Evolutionary conservation across 2,113 vertebrate genomes (phyloP), one percentile per base, ranked within the genome.

Genomic region (Erythrocercus mccallii): DNA sequence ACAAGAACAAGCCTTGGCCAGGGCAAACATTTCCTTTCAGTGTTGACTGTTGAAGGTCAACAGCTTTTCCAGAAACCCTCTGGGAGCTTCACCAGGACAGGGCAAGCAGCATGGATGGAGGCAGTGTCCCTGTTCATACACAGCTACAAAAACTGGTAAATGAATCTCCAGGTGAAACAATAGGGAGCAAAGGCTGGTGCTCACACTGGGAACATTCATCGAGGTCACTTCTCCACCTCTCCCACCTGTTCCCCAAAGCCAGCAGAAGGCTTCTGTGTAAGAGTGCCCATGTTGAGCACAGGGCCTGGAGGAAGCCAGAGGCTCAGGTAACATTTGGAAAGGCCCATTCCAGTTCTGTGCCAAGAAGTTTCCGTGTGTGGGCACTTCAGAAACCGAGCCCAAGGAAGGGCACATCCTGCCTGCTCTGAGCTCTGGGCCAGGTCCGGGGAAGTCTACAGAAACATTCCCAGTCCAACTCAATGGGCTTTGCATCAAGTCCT

Each of bases 161-260:
- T 10, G 15, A 14, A 24, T 64, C 51, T 81, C 51, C 30, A 51
- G 35, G 28, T 48, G 58, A 28, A 60, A 47, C 16, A 14, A 15
- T 0, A 0, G 8, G 28, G n/a, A 66, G 12, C 13, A 62, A 27
- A 48, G 28, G 14, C 64, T 71, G 35, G 5, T 58, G 44, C 56
- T 58, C 38, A 22, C 66, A 3, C 0, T 6, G 2, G 15, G 15
- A 53, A 1, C 3, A 6, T 28, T 70, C 62, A 8, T 3, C 0
- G 0, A 7, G n/a, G 23, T 81, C 72, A 4, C 56, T 81, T 16
- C 25, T 85, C 54, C 68, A 12, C 38, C 33, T 47, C 30, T 83
- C 37, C 45, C 12, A 1, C 22, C 38, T 3, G 1, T 7, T 35
- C 14, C 35, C 21, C 33, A 10, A 23, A 86, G 23, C 12, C 83